Evolutionary conservation across 2,113 vertebrate species (phyloP).

Genomic region (Psophia crepitans): DNA sequence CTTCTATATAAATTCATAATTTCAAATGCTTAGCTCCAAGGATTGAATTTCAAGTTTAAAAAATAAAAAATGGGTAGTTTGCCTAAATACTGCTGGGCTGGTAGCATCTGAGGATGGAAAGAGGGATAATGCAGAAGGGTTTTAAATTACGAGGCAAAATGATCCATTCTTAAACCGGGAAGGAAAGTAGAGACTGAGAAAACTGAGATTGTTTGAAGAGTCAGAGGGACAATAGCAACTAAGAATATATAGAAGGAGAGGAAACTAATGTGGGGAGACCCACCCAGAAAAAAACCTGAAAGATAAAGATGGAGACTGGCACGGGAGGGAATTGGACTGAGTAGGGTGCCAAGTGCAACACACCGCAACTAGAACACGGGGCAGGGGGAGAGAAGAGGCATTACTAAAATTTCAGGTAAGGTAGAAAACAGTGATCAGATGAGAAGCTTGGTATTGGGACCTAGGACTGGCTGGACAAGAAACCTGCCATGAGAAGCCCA

Average conservation of each 20-base stretch:
- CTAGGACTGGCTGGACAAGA: background rate
- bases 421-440: background rate
- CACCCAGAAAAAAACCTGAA: background rate
- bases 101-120: background rate
- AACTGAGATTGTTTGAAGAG: background rate
- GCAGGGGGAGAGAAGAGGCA: background rate
- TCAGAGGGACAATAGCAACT: background rate
- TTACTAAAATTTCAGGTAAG: background rate
- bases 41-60: background rate
- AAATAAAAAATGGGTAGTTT: background rate
- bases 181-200: background rate
- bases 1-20: background rate
- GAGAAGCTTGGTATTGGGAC: background rate
- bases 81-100: background rate
- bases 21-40: background rate
- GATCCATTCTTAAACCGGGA: background rate
- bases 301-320: background rate
- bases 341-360: background rate
- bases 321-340: background rate
- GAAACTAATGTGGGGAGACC: background rate
- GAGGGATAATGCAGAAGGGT: background rate
- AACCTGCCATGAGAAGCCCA: accelerated
- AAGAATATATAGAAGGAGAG: background rate
- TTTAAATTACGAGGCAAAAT: background rate
- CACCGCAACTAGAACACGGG: background rate